Evolutionary conservation across 2,797 vertebrate genomes (phyloP).

Genomic region (Esox lucius): DNA sequence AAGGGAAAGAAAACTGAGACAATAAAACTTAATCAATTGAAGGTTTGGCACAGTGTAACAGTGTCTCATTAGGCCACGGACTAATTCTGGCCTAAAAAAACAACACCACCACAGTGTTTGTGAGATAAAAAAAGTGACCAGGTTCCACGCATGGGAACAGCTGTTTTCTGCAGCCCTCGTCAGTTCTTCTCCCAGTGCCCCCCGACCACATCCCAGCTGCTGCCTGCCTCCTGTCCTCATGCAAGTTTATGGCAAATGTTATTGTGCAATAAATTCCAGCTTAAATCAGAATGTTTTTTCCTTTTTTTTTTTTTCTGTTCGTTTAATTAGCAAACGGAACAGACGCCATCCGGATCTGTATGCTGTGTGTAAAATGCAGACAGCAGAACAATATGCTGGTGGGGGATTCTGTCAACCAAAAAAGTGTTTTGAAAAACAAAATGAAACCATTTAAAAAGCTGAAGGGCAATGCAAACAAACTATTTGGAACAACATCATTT

Average conservation of each 20-base stretch:
- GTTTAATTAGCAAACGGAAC: background rate
- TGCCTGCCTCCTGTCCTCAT: background rate
- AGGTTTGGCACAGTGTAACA: background rate
- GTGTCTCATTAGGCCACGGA: background rate
- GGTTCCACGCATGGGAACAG: background rate
- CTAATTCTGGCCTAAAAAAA: background rate
- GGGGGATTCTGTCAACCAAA: background rate
- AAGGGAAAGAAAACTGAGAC: background rate
- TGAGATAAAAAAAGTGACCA: background rate
- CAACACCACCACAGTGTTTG: background rate
- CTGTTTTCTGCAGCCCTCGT: slow-evolving; percentile 1
- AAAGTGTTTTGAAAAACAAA: slow-evolving; percentile 40
- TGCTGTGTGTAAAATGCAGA: background rate
- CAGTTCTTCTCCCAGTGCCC: background rate
- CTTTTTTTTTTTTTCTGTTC: slow-evolving; percentile 29
- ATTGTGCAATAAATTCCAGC: slow-evolving; percentile 3
- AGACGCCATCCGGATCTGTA: background rate
- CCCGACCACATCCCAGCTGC: background rate
- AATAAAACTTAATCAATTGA: background rate
- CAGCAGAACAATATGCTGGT: background rate
- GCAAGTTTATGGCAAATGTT: background rate
- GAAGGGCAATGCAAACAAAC: background rate
- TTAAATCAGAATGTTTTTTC: slow-evolving; percentile 5
- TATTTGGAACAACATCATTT: background rate
- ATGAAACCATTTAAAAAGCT: background rate